Conservation (phyloP, 2,113 vertebrate species). For the Ardeotis arabs region DNA sequence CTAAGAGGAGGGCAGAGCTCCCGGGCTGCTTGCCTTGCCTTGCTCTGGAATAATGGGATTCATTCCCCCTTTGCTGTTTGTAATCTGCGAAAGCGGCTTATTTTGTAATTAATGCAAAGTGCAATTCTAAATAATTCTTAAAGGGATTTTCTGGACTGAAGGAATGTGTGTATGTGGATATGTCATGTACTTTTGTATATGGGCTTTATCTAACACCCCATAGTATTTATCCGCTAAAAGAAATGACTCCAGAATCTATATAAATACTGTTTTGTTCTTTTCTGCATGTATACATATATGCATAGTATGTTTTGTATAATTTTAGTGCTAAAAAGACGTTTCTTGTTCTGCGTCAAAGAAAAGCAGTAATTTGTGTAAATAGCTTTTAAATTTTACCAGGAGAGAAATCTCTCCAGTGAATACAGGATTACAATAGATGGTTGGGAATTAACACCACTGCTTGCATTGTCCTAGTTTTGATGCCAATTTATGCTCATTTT, state of each 20-base stretch:
- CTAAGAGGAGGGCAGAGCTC: neutral
- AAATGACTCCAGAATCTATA: neutral
- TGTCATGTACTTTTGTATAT: neutral
- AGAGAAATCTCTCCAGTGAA: neutral
- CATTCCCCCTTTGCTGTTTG: neutral
- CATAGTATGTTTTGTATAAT: neutral
- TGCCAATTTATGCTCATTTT: constrained; percentile 55
- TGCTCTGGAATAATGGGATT: neutral
- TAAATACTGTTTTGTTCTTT: neutral
- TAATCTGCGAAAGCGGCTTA: neutral
- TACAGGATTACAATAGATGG: neutral
- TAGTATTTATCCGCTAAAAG: neutral
- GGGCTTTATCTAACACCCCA: neutral
- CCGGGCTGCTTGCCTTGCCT: neutral
- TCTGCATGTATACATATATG: neutral
- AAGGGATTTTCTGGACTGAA: neutral
- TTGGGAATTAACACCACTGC: constrained; percentile 1
- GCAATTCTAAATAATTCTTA: neutral
- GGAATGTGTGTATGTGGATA: neutral
- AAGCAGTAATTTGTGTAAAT: neutral
- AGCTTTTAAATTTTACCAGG: constrained; percentile 8
- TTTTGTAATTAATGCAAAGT: neutral
- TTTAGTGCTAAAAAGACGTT: neutral
- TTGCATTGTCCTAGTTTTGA: constrained; percentile 29
- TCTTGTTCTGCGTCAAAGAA: neutral